phyloP scores from a whole-genome alignment of 2,113 vertebrate genomes.

The Laticauda colubrina region DNA sequence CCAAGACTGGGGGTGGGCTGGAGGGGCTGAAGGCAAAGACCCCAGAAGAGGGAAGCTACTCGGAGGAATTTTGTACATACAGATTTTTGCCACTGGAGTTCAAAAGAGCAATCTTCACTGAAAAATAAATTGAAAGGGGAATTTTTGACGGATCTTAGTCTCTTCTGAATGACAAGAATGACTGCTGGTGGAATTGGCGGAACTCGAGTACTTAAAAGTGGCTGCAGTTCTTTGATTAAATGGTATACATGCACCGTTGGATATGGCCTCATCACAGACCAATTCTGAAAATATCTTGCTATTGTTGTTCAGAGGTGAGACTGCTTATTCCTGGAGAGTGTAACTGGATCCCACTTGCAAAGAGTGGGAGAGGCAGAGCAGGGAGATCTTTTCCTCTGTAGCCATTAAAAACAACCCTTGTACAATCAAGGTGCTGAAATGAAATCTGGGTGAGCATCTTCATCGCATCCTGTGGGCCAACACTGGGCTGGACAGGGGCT shows the following conservation, averaged over 20 bases:
- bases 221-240: constrained; percentile 78
- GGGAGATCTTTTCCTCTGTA: not conserved
- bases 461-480: not conserved
- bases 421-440: not conserved
- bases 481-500: no score
- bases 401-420: not conserved
- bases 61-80: constrained; percentile 74
- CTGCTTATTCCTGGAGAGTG: constrained; percentile 47
- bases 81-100: constrained; percentile 74
- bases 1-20: constrained; percentile 49
- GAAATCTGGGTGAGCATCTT: not conserved
- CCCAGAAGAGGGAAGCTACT: constrained; percentile 27
- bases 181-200: constrained; percentile 70
- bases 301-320: constrained; percentile 58
- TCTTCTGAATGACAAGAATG: constrained; percentile 71
- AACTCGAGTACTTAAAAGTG: constrained; percentile 77
- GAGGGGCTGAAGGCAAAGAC: not conserved
- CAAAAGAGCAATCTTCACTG: constrained; percentile 82
- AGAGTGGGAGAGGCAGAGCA: not conserved
- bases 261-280: constrained; percentile 73
- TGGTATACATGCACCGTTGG: constrained; percentile 59
- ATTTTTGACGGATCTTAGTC: constrained; percentile 80
- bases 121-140: constrained; percentile 82
- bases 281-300: constrained; percentile 67
- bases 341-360: constrained; percentile 15